Base-by-base conservation (phyloP, 1,140 invertebrate species). In the Halictus rubicundus region DNA sequence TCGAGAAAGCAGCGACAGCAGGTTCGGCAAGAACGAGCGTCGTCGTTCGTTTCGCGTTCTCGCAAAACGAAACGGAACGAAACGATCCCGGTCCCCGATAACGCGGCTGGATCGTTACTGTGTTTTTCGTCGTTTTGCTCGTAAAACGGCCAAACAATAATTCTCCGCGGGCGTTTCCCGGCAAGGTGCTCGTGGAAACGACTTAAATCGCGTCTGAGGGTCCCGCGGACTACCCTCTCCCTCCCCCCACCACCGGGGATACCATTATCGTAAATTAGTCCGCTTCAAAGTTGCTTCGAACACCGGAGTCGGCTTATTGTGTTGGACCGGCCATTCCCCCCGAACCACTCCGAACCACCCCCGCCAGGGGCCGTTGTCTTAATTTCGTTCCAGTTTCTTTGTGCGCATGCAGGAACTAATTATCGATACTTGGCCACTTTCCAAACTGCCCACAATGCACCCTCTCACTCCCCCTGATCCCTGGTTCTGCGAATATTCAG, bases 331-430 rank as follows among this genome's bases (percentile, higher is more conserved):
- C 52, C 74, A 37, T 19, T 66, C 14, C 16, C 42, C 46, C 46
- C 46, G 46, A 9, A 9, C 39, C 39, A 12, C 39, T 12, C 39
- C 39, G 39, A 9, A 9, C 39, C 39, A 12, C 39, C 10, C 32
- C 46, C 12, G 46, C 72, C 27, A 19, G 73, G n/a, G 49, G 32
- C 68, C 74, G 74, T 77, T 77, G 74, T 77, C 66, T 77, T 77
- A 77, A 77, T 77, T 77, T 77, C 74, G 74, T 60, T 77, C 74
- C 32, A 69, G 66, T 77, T 77, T 77, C 65, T 77, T 77, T 77
- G 74, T 68, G 74, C 54, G 21, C 74, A 49, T 77, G 54, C 74
- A 77, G 74, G 25, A 77, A 69, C 74, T 77, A 77, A 77, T 77
- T 77, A 77, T 68, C 74, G 74, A 77, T 77, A 77, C 74, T 77